phyloP scores from a whole-genome alignment of 2,888 invertebrate genomes.

The Horisme vitalbata region DNA sequence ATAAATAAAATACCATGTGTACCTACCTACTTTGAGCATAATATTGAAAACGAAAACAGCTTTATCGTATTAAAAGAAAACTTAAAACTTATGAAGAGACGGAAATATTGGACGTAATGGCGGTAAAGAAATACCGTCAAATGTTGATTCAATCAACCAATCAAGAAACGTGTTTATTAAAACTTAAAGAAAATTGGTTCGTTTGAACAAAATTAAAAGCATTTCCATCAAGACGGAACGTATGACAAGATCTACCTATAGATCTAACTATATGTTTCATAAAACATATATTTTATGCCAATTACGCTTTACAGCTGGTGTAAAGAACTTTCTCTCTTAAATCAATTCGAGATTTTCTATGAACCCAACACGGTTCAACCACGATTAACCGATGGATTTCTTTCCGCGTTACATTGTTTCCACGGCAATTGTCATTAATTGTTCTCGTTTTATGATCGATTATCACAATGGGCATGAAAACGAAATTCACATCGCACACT shows the following conservation, averaged over 20 bases:
- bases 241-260: too few relatives aligned
- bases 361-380: constrained; percentile 6
- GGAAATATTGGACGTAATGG: too few relatives aligned
- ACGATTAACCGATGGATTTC: constrained; percentile 16
- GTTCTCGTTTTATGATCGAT: constrained; percentile 25
- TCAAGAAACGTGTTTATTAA: too few relatives aligned
- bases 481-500: constrained; percentile 25
- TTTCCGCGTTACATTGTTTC: constrained; percentile 28
- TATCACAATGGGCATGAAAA: constrained; percentile 24
- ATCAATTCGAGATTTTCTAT: constrained; percentile 26
- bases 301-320: neutral
- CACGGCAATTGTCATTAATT: constrained; percentile 25
- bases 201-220: too few relatives aligned
- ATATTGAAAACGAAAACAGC: too few relatives aligned
- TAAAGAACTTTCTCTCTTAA: constrained; percentile 19
- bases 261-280: constrained; percentile 1
- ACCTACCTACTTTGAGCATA: too few relatives aligned
- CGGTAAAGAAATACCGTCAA: too few relatives aligned
- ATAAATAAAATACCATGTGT: neutral
- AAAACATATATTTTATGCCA: neutral
- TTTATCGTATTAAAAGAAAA: too few relatives aligned
- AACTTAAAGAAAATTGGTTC: too few relatives aligned
- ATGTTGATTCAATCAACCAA: too few relatives aligned
- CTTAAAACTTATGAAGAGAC: too few relatives aligned
- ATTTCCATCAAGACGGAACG: too few relatives aligned